Conservation (phyloP, 2,113 vertebrate genomes). For the Toxostoma redivivum region DNA sequence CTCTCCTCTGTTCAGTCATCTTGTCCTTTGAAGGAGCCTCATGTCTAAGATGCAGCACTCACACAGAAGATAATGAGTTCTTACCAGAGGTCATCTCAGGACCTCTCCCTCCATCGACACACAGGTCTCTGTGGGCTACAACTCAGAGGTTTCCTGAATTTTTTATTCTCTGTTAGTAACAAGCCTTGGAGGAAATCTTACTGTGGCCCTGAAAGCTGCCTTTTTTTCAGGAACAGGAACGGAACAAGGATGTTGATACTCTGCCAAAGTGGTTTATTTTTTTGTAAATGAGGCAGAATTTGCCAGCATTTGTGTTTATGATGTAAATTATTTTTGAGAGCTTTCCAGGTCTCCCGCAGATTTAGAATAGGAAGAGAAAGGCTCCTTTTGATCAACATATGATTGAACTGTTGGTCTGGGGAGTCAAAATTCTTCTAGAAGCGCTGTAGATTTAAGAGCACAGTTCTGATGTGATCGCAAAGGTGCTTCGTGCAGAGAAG, state of each 20-base stretch:
- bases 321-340: conserved; percentile 48
- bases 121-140: not conserved
- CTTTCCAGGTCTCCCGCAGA: conserved; percentile 15
- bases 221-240: conserved; percentile 40
- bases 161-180: conserved; percentile 14
- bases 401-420: not conserved
- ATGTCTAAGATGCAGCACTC: not conserved
- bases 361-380: conserved; percentile 1
- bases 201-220: conserved; percentile 24
- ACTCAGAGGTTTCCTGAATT: not conserved
- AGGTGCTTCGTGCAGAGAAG: not conserved
- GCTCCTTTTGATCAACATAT: not conserved
- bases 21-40: not conserved
- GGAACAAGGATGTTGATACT: conserved; percentile 8
- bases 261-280: conserved; percentile 49
- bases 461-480: not conserved
- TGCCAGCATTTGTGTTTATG: conserved; percentile 41
- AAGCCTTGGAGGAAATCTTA: conserved; percentile 33
- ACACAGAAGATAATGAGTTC: not conserved
- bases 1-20: not conserved
- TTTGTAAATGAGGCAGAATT: conserved; percentile 34
- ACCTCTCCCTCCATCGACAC: not conserved
- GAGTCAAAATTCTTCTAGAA: not conserved
- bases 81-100: not conserved
- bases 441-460: not conserved